Base-by-base conservation (phyloP, 2,888 invertebrate genomes). In the Malthinus seriepunctatus region DNA sequence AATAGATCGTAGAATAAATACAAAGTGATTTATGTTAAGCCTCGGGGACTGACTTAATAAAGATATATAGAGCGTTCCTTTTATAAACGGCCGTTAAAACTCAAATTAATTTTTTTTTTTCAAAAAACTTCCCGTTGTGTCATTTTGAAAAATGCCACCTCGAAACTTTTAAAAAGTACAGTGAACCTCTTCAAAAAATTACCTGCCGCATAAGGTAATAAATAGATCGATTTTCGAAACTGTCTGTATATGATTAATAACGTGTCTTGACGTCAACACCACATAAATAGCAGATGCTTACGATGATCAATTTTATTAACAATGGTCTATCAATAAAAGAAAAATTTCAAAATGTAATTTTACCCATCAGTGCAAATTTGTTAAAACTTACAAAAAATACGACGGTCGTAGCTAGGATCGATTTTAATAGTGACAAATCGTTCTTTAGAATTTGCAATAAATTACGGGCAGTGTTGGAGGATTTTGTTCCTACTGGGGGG, bases 361-460 rank as follows among this genome's bases (percentile, higher is more conserved):
- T 48, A 51, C 35, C 48, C 39, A 59, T 45, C 51, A 49, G 50
- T 46, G 55, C 57, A 61, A 61, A 64, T 60, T 65, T 62, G 63
- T 54, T 55, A 65, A 63, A 63, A 51, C 61, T 60, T 32, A 58
- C 46, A 64, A 63, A 58, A 51, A 48, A 51, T 51, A 56, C 48
- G 52, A 56, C 49, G 37, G 23, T 35, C n/a, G n/a, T n/a, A n/a
- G n/a, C n/a, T n/a, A 37, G 37, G 44, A 51, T 42, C 49, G 45
- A 53, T 48, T 66, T 62, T 64, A 67, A 68, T 64, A 65, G 67
- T 71, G 71, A 71, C 69, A 68, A 71, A 70, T 69, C 69, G 64
- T 65, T 65, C 63, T 63, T 64, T 65, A 63, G 68, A 67, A 23
- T 23, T 23, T 23, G 5, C 23, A 5, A 23, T 23, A 23, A 23